Base-by-base conservation (phyloP, 2,113 vertebrate genomes). In the Merops nubicus region DNA sequence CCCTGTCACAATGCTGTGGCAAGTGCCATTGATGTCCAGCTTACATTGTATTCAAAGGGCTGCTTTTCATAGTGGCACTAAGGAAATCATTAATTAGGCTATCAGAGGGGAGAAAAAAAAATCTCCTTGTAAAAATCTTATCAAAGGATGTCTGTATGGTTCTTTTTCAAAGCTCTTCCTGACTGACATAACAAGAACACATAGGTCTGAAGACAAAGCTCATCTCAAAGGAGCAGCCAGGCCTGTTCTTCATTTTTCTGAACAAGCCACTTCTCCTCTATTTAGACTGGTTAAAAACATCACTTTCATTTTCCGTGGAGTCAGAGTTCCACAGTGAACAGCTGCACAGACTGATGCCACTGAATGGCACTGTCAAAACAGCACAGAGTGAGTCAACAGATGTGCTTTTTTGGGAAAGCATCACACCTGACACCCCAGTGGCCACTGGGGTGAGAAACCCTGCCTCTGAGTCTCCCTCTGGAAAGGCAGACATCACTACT, bases 111-210 rank as follows among this genome's bases (percentile, higher is more conserved):
- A 88, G 22, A 47, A 18, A 88, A 76, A 97, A 93, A 89, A 89
- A 91, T 69, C 69, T 90, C 93, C 93, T 94, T 97, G 91, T 95
- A 90, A 89, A 95, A 89, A 75, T 57, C 86, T 89, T 95, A 96
- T 94, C 95, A 97, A 97, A 96, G 92, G 91, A 91, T 78, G 75
- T 74, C 93, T 96, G 90, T 83, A 74, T 25, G 51, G 63, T 62
- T 95, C 86, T 77, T 92, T 90, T 94, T 93, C 91, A 97, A 94
- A 94, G 87, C 79, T 87, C 69, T 92, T 96, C 89, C 95, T 96
- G 95, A 91, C 75, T 76, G 74, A 93, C 72, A 69, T 31, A 97
- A 96, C 73, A 89, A 89, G 96, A 94, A 88, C 50, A 50, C 73
- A 81, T 2, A 91, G 89, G 75, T 85, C 76, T 72, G 78, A 92